Percentiles rank a stretch among this genome's conserved stretches.
These are phyloP conservation scores for Clunio marinus DNA, from an alignment of 2,888 invertebrate genomes.

Conservation along the genomic window DNA sequence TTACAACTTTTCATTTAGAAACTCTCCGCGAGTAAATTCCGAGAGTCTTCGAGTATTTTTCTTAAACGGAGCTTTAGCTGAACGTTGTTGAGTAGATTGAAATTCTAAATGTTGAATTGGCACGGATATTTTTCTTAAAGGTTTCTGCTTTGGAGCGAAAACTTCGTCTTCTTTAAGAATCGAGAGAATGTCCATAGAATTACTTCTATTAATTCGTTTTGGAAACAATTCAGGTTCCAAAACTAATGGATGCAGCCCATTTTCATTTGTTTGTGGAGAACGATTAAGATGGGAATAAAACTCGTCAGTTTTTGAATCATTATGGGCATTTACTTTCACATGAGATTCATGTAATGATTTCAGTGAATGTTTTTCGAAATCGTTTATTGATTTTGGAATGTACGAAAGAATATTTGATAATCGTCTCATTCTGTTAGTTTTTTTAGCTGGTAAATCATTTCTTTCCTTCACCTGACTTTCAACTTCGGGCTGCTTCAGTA, in stretches of 20 bases:
- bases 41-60: conserved; percentile 52
- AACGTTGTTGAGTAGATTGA: too few species aligned
- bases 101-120: conserved; percentile 16
- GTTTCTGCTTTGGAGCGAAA: not conserved
- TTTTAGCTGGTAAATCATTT: conserved; percentile 41
- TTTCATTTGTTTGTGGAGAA: conserved; percentile 26
- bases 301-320: conserved; percentile 44
- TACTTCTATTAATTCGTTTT: conserved; percentile 42
- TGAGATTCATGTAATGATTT: not conserved
- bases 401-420: conserved; percentile 51
- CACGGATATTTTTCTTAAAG: conserved; percentile 35
- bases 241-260: not conserved
- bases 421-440: conserved; percentile 48
- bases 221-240: not conserved
- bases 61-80: conserved; percentile 41
- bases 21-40: conserved; percentile 53
- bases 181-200: conserved; percentile 48
- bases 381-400: conserved; percentile 40
- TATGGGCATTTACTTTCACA: not conserved
- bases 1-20: conserved; percentile 54
- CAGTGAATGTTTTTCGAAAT: not conserved
- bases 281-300: conserved; percentile 49
- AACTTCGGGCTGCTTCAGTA: not conserved
- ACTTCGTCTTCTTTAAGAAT: conserved; percentile 12
- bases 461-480: not conserved